phyloP scores from a whole-genome alignment of 2,888 invertebrate species.

The Gymnoscelis rufifasciata region DNA sequence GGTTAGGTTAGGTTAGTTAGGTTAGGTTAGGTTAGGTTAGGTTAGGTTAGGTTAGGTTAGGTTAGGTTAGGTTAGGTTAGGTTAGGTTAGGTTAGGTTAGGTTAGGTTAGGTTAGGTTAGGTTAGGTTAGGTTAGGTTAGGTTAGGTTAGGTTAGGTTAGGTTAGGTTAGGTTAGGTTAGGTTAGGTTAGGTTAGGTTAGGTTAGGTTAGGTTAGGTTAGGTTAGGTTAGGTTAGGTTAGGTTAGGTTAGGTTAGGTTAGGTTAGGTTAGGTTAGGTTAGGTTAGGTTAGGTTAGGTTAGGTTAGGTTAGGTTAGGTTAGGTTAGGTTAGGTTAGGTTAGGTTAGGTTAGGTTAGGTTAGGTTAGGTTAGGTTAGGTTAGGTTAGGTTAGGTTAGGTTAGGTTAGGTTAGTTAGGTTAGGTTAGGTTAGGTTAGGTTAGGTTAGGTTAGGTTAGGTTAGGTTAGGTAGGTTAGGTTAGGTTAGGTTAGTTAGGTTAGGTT shows the following conservation, averaged over 20 bases:
- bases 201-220: constrained; percentile 21
- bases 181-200: constrained; percentile 5
- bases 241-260: constrained; percentile 10
- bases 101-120: not conserved
- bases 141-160: not conserved
- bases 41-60: constrained; percentile 16
- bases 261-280: constrained; percentile 30
- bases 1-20: constrained; percentile 11
- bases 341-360: constrained; percentile 27
- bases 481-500: too few relatives aligned
- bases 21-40: constrained; percentile 4
- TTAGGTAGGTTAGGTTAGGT: too few relatives aligned
- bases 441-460: too few relatives aligned
- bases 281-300: constrained; percentile 28
- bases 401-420: too few relatives aligned
- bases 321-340: constrained; percentile 30
- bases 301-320: constrained; percentile 31
- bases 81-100: not conserved
- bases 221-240: constrained; percentile 17
- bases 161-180: constrained; percentile 14
- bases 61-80: constrained; percentile 15
- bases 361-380: too few relatives aligned
- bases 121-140: not conserved
- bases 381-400: too few relatives aligned
- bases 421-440: too few relatives aligned